phyloP scores from a whole-genome alignment of 2,888 invertebrate species.

The Eulithis prunata region DNA sequence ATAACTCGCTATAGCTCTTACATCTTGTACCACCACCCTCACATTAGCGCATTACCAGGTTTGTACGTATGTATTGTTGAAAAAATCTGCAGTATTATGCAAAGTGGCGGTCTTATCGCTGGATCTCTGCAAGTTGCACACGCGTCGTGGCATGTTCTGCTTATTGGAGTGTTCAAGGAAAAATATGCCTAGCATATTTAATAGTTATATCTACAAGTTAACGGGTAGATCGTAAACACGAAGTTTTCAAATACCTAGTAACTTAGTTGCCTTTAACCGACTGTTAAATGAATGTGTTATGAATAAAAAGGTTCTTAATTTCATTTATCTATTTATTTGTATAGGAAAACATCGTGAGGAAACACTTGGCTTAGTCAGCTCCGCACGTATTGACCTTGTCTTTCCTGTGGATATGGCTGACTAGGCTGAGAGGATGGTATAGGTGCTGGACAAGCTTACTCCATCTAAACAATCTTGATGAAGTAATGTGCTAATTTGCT shows the following conservation, averaged over 20 bases:
- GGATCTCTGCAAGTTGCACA: slow-evolving; percentile 62
- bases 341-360: no score
- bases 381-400: no score
- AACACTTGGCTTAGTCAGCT: no score
- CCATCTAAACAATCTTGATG: no score
- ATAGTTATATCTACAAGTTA: slow-evolving; percentile 22
- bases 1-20: slow-evolving; percentile 19
- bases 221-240: slow-evolving; percentile 31
- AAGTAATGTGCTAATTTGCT: no score
- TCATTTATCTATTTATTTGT: no score
- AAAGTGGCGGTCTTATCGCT: slow-evolving; percentile 66
- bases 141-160: slow-evolving; percentile 62
- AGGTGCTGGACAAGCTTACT: no score
- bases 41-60: slow-evolving; percentile 64
- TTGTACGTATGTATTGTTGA: slow-evolving; percentile 71
- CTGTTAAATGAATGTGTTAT: no score
- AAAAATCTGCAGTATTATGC: slow-evolving; percentile 81
- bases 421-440: no score
- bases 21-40: slow-evolving; percentile 44
- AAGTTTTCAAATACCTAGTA: neutral
- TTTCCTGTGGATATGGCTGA: no score
- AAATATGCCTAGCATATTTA: slow-evolving; percentile 34
- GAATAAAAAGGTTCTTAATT: no score
- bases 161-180: slow-evolving; percentile 47
- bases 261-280: no score